Evolutionary conservation across 2,888 invertebrate genomes (phyloP), one percentile per base, ranked within the genome.

Genomic region (Belgica antarctica): DNA sequence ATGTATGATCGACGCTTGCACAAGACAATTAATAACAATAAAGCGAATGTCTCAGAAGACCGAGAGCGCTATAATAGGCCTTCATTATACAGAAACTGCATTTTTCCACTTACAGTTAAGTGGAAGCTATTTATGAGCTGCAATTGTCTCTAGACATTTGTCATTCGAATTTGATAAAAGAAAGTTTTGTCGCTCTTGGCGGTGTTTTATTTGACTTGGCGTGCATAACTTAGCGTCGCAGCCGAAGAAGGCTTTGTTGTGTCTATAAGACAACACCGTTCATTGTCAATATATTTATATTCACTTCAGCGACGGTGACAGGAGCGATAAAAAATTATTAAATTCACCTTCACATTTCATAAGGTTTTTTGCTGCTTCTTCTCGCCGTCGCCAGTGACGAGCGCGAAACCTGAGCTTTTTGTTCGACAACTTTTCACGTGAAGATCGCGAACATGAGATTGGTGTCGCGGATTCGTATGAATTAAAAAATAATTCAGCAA

Each of bases 141-240:
- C 46, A 46, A 46, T 46, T 46, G 46, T 46, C 46, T n/a, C n/a
- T 46, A 17, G 46, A 46, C n/a, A 46, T 46, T 46, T 46, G 46
- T 46, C 46, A n/a, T 46, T 46, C 46, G 15, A n/a, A 15, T 46
- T 7, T 46, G 46, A 46, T 46, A 46, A 46, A 15, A 46, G 46
- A 46, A 46, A 46, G 46, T 46, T 46, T 46, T 46, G 3, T n/a
- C 17, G n/a, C 4, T 46, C 4, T 46, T 46, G 7, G 12, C 3
- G 12, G 12, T 31, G 34, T 31, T 31, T n/a, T n/a, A n/a, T n/a
- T n/a, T 31, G 34, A 8, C 34, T 8, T 31, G 5, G 7, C 5
- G 5, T 31, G 34, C 5, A 31, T 31, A 12, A 31, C 34, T 31
- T 31, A n/a, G n/a, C 12, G 12, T 31, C 12, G 34, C 5, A 12